These are phyloP conservation scores for Mastigias papua DNA, from an alignment of 30 jellyfish, hydroid and myxozoan genomes.

Conservation along the genomic window DNA sequence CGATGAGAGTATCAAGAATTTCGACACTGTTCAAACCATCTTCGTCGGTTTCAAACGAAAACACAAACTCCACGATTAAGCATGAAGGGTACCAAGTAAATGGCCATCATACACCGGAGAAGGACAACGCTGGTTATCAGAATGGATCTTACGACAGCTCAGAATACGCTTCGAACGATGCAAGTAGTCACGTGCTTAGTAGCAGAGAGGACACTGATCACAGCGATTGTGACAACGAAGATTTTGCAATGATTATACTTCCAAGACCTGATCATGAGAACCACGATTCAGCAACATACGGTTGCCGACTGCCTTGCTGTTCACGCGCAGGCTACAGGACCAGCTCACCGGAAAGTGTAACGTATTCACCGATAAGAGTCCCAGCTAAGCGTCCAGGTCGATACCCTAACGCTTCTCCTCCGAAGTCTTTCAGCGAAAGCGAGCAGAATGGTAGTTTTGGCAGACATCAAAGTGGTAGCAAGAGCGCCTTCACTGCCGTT, in stretches of 20 bases:
- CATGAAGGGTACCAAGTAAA: constrained; percentile 11
- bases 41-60: constrained; percentile 13
- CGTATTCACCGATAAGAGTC: constrained; percentile 61
- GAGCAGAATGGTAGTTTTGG: constrained; percentile 40
- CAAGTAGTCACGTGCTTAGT: background rate
- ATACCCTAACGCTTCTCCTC: constrained; percentile 24
- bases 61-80: background rate
- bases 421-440: constrained; percentile 13
- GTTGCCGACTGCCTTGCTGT: constrained; percentile 70
- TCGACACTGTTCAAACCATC: constrained; percentile 42
- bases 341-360: constrained; percentile 27
- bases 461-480: constrained; percentile 42
- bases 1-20: constrained; percentile 60
- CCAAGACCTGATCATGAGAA: constrained; percentile 60
- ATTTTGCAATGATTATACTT: constrained; percentile 41
- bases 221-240: constrained; percentile 70
- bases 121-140: background rate
- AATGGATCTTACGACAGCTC: background rate
- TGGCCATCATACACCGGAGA: background rate
- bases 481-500: constrained; percentile 68
- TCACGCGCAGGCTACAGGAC: constrained; percentile 33
- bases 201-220: constrained; percentile 52
- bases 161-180: constrained; percentile 1
- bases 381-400: constrained; percentile 71
- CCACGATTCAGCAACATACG: constrained; percentile 37